Evolutionary conservation across 2,113 vertebrate species (phyloP).

Genomic region (Panthera uncia): DNA sequence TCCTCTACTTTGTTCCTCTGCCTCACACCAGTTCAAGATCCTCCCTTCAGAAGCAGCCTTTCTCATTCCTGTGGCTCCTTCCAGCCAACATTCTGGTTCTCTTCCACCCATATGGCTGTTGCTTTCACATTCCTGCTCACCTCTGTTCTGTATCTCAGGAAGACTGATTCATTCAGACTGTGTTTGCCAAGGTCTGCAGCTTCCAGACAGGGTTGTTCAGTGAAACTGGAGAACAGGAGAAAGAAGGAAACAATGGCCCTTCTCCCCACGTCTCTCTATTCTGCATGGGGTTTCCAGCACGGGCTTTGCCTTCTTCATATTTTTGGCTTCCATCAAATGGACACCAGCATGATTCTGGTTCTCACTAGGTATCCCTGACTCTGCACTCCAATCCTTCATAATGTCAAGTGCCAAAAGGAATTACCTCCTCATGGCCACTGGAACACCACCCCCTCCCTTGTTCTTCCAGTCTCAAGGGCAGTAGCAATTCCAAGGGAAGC

Average conservation of each 20-base stretch:
- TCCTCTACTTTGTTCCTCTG: not conserved
- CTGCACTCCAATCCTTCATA: not conserved
- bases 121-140: not conserved
- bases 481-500: not conserved
- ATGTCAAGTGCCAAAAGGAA: not conserved
- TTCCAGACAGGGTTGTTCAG: not conserved
- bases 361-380: not conserved
- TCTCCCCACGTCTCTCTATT: not conserved
- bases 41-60: rapidly evolving
- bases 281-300: not conserved
- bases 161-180: not conserved
- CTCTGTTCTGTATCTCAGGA: not conserved
- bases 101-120: not conserved
- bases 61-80: not conserved
- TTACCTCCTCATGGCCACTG: no score
- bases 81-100: not conserved
- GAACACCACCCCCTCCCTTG: not conserved
- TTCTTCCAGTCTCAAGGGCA: not conserved
- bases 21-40: not conserved
- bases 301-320: not conserved
- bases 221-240: not conserved
- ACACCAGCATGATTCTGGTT: not conserved
- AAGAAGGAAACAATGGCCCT: not conserved
- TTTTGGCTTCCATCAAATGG: not conserved
- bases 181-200: not conserved